These are phyloP conservation scores for Eucidaris tribuloides DNA, from an alignment of 35 echinoderm and acorn worm genomes.

Conservation along the genomic window DNA sequence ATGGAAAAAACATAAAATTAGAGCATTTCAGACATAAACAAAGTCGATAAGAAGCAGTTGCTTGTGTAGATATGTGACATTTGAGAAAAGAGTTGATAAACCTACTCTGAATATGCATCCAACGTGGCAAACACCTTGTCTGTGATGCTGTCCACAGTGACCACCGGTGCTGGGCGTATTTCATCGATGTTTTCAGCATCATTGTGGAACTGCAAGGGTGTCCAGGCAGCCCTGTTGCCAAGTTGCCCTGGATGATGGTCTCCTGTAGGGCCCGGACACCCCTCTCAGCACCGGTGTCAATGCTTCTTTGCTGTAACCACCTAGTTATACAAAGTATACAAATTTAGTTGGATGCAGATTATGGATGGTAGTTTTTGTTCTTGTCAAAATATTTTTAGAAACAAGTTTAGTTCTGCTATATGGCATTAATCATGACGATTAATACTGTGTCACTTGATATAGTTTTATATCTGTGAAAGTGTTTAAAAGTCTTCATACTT, in stretches of 20 bases:
- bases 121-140: not conserved
- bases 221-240: not conserved
- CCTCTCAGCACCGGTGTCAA: not conserved
- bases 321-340: not conserved
- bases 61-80: too few relatives aligned
- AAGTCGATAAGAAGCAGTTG: too few relatives aligned
- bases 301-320: not conserved
- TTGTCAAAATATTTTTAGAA: not conserved
- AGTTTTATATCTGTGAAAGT: not conserved
- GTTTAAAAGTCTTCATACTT: not conserved
- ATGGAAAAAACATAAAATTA: too few relatives aligned
- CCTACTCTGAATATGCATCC: conserved; percentile 6
- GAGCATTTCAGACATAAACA: too few relatives aligned
- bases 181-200: not conserved
- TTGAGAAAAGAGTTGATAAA: too few relatives aligned
- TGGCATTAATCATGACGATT: not conserved
- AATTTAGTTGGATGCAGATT: too few relatives aligned
- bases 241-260: not conserved
- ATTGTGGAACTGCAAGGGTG: not conserved
- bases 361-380: not conserved
- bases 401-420: not conserved
- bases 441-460: not conserved
- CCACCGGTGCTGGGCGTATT: not conserved
- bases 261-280: not conserved
- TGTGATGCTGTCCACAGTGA: not conserved